A percentile compares a stretch with the other conserved stretches of the same genome.
phyloP scores from a whole-genome alignment of 2,113 vertebrate genomes.

The Cettia cetti region DNA sequence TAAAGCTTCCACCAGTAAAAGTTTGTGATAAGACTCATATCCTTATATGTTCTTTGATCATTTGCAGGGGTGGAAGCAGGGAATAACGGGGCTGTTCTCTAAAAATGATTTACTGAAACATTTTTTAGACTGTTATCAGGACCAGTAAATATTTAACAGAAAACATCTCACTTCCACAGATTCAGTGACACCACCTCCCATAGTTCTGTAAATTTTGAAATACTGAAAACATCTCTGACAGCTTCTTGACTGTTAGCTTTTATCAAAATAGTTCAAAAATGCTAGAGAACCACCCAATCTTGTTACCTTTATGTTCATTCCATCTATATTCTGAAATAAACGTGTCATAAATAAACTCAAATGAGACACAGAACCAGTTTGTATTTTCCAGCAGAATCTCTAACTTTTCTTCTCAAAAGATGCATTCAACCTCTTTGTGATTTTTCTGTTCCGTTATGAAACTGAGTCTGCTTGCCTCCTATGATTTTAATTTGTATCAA shows the following conservation, averaged over 20 bases:
- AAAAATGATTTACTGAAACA: background rate
- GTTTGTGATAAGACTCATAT: background rate
- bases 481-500: background rate
- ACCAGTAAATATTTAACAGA: background rate
- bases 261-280: conserved; percentile 52
- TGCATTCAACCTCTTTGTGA: background rate
- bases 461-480: conserved; percentile 2
- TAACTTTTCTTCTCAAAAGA: conserved; percentile 39
- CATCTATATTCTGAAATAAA: conserved; percentile 19
- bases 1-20: background rate
- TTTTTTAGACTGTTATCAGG: background rate
- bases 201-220: background rate
- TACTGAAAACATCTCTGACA: background rate
- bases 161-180: background rate
- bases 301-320: conserved; percentile 36
- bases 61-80: background rate
- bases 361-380: conserved; percentile 35
- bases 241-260: conserved; percentile 39
- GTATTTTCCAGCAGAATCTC: conserved; percentile 40
- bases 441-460: conserved; percentile 29
- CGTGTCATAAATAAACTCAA: conserved; percentile 33
- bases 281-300: background rate
- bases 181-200: background rate
- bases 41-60: background rate
- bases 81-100: background rate